Evolutionary conservation across 1,140 invertebrate species (phyloP).

Genomic region (Drosophila dunni): DNA sequence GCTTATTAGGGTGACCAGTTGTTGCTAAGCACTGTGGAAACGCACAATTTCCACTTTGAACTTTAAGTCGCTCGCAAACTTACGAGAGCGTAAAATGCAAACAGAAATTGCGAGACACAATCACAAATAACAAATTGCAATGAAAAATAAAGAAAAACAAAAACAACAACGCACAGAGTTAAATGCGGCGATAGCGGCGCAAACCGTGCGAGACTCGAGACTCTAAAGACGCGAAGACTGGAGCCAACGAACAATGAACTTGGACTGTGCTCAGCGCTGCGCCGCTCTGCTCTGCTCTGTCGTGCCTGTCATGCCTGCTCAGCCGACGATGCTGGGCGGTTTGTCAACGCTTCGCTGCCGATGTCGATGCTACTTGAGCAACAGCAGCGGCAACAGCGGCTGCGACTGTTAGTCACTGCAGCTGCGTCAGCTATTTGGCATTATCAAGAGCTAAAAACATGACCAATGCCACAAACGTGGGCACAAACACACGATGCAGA

Average conservation of each 20-base stretch:
- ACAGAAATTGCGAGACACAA: constrained; percentile 33
- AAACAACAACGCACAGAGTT: constrained; percentile 12
- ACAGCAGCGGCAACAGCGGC: constrained; percentile 1
- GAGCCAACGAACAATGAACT: constrained; percentile 77
- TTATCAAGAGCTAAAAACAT: constrained; percentile 68
- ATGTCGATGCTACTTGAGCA: constrained; percentile 34
- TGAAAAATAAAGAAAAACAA: constrained; percentile 27
- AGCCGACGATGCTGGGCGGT: constrained; percentile 41
- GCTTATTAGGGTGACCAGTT: background rate
- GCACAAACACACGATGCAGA: background rate
- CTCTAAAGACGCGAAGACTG: constrained; percentile 14
- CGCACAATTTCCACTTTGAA: constrained; percentile 1
- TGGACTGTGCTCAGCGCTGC: constrained; percentile 47
- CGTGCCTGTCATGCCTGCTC: constrained; percentile 6
- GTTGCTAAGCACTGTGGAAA: background rate
- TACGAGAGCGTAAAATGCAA: constrained; percentile 44
- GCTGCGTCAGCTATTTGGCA: constrained; percentile 55
- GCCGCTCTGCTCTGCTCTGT: background rate
- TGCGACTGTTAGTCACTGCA: constrained; percentile 60
- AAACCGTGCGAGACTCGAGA: constrained; percentile 52
- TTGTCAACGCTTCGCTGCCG: constrained; percentile 71
- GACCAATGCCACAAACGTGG: constrained; percentile 49
- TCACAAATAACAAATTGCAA: constrained; percentile 46
- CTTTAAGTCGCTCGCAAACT: constrained; percentile 19
- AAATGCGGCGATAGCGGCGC: constrained; percentile 44